phyloP scores from a whole-genome alignment of 2,888 invertebrate genomes.

The Vandiemenella viatica region DNA sequence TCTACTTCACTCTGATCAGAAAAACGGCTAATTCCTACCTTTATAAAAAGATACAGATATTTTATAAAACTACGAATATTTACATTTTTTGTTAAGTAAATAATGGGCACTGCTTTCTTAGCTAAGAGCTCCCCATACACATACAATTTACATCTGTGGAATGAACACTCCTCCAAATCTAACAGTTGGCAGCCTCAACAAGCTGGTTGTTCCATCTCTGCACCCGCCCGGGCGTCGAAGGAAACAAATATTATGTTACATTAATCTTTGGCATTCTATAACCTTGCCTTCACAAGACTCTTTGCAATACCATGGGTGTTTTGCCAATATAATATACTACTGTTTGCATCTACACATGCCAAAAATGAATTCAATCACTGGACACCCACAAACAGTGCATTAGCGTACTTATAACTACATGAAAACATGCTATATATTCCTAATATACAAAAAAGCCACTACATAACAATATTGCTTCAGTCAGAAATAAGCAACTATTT shows the following conservation, averaged over 20 bases:
- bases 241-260: slow-evolving; percentile 1
- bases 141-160: neutral
- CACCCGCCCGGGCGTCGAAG: slow-evolving; percentile 1
- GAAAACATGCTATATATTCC: too few relatives aligned
- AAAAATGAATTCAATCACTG: neutral
- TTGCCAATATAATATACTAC: too few relatives aligned
- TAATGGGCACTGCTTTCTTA: neutral
- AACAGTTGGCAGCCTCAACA: slow-evolving; percentile 9
- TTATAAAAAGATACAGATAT: too few relatives aligned
- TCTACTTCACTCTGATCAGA: too few relatives aligned
- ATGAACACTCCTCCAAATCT: slow-evolving; percentile 4
- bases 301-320: too few relatives aligned
- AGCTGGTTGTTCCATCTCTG: slow-evolving; percentile 8
- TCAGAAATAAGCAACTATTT: neutral
- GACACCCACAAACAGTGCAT: neutral
- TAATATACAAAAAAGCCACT: too few relatives aligned
- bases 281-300: slow-evolving; percentile 1
- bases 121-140: neutral
- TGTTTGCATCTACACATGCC: neutral
- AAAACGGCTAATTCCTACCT: too few relatives aligned
- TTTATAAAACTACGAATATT: too few relatives aligned
- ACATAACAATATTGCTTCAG: neutral
- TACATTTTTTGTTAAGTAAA: too few relatives aligned
- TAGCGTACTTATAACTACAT: neutral
- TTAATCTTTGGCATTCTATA: slow-evolving; percentile 3